A percentile compares a stretch with the other conserved stretches of the same genome.
phyloP scores from a whole-genome alignment of 2,113 vertebrate species.

The Hydrolagus affinis region DNA sequence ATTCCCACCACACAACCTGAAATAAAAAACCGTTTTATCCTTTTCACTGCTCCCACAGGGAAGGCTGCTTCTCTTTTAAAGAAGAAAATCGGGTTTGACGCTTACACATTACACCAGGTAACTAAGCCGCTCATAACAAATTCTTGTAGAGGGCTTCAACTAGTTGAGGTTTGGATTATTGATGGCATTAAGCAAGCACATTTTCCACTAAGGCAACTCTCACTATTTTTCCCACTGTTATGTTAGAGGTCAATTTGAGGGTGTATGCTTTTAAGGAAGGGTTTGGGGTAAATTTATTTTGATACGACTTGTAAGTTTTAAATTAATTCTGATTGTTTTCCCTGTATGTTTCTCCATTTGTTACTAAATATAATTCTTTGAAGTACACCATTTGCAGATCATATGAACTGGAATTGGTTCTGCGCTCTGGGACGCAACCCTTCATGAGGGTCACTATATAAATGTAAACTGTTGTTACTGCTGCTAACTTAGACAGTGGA shows the following conservation, averaged over 20 bases:
- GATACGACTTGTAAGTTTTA: neutral
- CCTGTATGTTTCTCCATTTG: neutral
- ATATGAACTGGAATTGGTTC: no score
- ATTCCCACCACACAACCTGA: neutral
- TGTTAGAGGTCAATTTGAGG: neutral
- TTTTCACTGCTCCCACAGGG: constrained; percentile 73
- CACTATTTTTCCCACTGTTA: neutral
- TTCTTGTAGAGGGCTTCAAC: neutral
- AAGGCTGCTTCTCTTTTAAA: constrained; percentile 61
- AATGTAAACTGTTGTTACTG: no score
- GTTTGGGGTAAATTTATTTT: neutral
- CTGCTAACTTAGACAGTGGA: no score
- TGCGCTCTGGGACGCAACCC: no score
- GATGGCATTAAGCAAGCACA: neutral
- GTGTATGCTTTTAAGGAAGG: neutral
- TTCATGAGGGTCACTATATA: no score
- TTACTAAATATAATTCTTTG: neutral
- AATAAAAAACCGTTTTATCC: constrained; percentile 39
- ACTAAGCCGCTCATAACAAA: neutral
- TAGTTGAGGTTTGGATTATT: neutral
- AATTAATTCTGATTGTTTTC: neutral
- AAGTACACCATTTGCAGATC: no score
- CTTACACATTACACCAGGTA: constrained; percentile 74
- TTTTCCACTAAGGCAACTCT: neutral
- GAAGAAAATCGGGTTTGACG: constrained; percentile 56